Conservation (phyloP, 1,140 invertebrate species). For the Drosophila insularis region DNA sequence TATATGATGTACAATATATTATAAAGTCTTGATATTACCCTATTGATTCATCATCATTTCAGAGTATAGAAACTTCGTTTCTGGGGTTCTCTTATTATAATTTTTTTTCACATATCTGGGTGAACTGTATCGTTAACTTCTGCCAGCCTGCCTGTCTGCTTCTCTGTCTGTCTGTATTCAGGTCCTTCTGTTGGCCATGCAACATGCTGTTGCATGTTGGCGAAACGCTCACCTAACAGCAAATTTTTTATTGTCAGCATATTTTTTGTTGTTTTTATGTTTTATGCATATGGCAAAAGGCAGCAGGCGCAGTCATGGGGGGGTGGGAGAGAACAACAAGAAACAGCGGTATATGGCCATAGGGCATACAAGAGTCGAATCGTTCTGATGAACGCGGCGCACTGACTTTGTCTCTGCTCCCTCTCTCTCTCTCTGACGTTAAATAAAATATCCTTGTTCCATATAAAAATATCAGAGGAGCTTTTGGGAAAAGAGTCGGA, state of each 20-base stretch:
- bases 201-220: constrained; percentile 78
- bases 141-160: neutral
- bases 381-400: constrained; percentile 63
- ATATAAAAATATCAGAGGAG: constrained; percentile 56
- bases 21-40: too few species aligned
- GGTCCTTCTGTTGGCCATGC: constrained; percentile 54
- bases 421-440: constrained; percentile 53
- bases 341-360: neutral
- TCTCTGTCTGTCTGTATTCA: constrained; percentile 25
- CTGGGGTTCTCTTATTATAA: neutral
- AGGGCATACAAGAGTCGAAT: constrained; percentile 4
- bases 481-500: too few species aligned
- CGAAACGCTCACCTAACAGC: constrained; percentile 65
- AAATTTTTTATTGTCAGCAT: constrained; percentile 80
- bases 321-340: too few species aligned
- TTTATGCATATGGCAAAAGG: constrained; percentile 45
- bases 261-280: constrained; percentile 63
- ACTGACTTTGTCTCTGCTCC: constrained; percentile 65
- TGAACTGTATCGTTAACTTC: constrained; percentile 41
- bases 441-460: constrained; percentile 73
- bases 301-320: too few species aligned
- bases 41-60: too few species aligned
- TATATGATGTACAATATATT: too few species aligned
- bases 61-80: constrained; percentile 6
- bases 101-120: constrained; percentile 32